phyloP scores from a whole-genome alignment of 2,797 vertebrate genomes.

The Calcarius lapponicus region DNA sequence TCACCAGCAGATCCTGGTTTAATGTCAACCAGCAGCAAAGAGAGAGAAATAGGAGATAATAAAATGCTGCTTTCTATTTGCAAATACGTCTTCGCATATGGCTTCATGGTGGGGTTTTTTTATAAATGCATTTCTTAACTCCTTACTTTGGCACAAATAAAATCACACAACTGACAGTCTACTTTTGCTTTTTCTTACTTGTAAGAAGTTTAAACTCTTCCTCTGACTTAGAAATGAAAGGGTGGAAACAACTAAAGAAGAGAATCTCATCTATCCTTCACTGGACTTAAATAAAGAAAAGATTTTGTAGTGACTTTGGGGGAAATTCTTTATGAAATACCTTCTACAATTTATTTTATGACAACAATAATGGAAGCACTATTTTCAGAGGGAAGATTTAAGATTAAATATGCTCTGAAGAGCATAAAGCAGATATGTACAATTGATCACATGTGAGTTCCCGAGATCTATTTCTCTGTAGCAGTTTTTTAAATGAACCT shows the following conservation, averaged over 20 bases:
- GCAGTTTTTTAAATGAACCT: neutral
- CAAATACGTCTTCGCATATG: neutral
- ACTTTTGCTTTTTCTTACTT: neutral
- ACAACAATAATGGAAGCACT: neutral
- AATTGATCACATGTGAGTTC: neutral
- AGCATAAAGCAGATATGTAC: neutral
- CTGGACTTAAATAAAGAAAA: conserved; percentile 23
- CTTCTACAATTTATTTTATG: conserved; percentile 13
- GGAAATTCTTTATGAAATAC: neutral
- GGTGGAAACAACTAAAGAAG: neutral
- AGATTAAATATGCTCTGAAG: neutral
- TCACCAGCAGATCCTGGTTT: neutral
- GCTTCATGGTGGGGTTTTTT: neutral
- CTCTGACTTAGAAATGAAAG: conserved; percentile 22
- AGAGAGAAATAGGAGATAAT: conserved; percentile 9
- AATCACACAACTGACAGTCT: neutral
- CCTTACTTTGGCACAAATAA: neutral
- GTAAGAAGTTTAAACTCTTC: neutral
- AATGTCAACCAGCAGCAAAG: neutral
- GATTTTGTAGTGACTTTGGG: neutral
- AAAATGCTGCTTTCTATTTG: neutral
- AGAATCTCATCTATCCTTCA: neutral
- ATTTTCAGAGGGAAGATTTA: neutral
- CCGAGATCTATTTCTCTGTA: neutral
- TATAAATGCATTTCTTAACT: conserved; percentile 1